phyloP scores from a whole-genome alignment of 1,140 invertebrate genomes.

The Caligus rogercresseyi region DNA sequence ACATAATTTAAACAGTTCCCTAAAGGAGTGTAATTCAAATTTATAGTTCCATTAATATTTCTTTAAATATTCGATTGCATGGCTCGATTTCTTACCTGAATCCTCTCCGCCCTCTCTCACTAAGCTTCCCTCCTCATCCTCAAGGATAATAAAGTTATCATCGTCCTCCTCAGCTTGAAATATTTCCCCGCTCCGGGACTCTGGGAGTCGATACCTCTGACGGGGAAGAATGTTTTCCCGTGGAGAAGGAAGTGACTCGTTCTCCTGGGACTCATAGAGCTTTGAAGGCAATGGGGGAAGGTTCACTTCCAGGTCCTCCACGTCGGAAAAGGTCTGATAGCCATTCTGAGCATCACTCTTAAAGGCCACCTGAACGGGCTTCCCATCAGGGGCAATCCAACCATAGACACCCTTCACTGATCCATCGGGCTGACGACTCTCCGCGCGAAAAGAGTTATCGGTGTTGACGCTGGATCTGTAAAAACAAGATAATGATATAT shows the following conservation, averaged over 20 bases:
- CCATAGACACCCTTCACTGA: slow-evolving; percentile 30
- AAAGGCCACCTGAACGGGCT: slow-evolving; percentile 30
- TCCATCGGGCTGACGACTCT: slow-evolving; percentile 42
- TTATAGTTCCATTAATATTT: too few relatives aligned
- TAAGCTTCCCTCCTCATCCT: neutral
- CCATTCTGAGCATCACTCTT: slow-evolving; percentile 3
- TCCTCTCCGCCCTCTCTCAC: neutral
- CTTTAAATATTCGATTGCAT: too few relatives aligned
- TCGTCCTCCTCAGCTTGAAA: neutral
- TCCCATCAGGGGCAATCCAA: slow-evolving; percentile 65
- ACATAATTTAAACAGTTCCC: too few relatives aligned
- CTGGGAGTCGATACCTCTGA: neutral
- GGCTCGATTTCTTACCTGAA: too few relatives aligned
- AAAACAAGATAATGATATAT: too few relatives aligned
- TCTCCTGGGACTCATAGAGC: neutral
- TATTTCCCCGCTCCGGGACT: neutral
- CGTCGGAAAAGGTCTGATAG: neutral
- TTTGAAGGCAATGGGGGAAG: neutral
- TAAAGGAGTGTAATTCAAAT: too few relatives aligned
- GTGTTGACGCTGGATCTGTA: slow-evolving; percentile 1
- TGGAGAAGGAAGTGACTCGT: neutral
- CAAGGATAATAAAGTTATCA: neutral
- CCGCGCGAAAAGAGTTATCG: slow-evolving; percentile 27
- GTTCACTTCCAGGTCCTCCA: slow-evolving; percentile 1
- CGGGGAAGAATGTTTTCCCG: neutral